These are phyloP conservation scores for Actinemys pallida DNA, from an alignment of 2,113 vertebrate species.

Conservation along the genomic window DNA sequence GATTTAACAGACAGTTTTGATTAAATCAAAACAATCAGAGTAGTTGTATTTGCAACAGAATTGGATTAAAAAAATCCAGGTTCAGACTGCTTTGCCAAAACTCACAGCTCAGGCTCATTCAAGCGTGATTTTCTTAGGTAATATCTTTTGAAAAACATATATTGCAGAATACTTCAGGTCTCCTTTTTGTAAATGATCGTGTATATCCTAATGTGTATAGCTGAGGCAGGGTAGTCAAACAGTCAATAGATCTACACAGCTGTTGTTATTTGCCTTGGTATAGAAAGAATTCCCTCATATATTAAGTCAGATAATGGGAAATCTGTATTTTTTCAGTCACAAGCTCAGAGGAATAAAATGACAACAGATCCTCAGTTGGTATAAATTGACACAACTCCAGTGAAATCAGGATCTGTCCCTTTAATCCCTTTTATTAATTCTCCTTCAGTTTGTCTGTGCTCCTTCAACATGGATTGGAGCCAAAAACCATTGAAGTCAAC, in stretches of 20 bases:
- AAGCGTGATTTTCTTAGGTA: slow-evolving; percentile 28
- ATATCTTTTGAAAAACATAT: slow-evolving; percentile 44
- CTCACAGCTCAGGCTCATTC: slow-evolving; percentile 43
- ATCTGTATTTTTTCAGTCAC: background rate
- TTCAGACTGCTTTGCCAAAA: slow-evolving; percentile 42
- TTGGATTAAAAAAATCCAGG: slow-evolving; percentile 37
- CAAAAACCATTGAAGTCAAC: background rate
- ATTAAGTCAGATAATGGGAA: background rate
- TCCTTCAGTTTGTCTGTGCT: background rate
- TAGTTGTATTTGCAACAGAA: slow-evolving; percentile 62
- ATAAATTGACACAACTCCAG: background rate
- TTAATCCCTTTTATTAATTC: background rate
- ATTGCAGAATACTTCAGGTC: background rate
- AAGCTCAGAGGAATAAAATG: background rate
- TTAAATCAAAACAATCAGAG: slow-evolving; percentile 72
- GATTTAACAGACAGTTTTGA: slow-evolving; percentile 71
- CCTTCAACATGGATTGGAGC: background rate
- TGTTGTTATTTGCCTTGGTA: background rate
- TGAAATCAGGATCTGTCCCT: background rate
- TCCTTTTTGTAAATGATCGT: background rate
- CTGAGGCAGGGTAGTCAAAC: background rate
- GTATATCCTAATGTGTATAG: background rate
- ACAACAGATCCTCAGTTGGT: background rate
- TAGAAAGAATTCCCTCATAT: background rate
- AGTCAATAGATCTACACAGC: background rate